A percentile compares a stretch with the other conserved stretches of the same genome.
phyloP scores from a whole-genome alignment of 37 sponge, comb jelly and placozoan genomes.

The Amphimedon queenslandica region DNA sequence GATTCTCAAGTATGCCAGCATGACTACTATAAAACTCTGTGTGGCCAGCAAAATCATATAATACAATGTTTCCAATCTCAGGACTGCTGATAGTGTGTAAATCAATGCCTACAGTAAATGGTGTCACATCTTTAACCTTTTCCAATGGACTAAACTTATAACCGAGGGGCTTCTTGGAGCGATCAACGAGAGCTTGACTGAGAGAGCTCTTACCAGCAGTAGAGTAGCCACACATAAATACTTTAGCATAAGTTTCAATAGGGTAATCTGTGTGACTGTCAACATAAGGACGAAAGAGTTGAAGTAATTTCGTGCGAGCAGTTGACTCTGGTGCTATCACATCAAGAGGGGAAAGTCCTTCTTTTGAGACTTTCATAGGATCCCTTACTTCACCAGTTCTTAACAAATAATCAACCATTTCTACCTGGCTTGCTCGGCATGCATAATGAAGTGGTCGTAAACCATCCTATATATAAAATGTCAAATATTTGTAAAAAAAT shows the following conservation, averaged over 20 bases:
- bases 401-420: too few species aligned
- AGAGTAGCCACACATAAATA: neutral
- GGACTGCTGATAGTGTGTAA: slow-evolving; percentile 9
- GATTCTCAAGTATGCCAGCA: slow-evolving; percentile 2
- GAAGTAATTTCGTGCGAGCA: too few species aligned
- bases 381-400: too few species aligned
- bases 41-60: slow-evolving; percentile 61
- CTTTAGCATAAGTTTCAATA: neutral
- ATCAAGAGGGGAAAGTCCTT: too few species aligned
- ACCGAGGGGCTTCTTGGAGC: neutral
- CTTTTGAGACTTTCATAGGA: too few species aligned
- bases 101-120: slow-evolving; percentile 33
- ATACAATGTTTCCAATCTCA: slow-evolving; percentile 31
- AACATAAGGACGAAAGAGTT: too few species aligned
- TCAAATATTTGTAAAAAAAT: too few species aligned
- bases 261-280: too few species aligned
- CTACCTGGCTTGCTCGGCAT: too few species aligned
- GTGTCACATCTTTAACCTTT: neutral
- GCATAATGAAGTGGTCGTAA: too few species aligned
- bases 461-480: too few species aligned
- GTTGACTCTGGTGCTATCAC: too few species aligned
- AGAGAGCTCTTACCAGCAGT: slow-evolving; percentile 14
- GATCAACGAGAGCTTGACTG: neutral
- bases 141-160: neutral
- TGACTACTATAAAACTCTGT: slow-evolving; percentile 43